These are phyloP conservation scores for Acronicta psi DNA, from an alignment of 2,888 invertebrate species.

Conservation along the genomic window DNA sequence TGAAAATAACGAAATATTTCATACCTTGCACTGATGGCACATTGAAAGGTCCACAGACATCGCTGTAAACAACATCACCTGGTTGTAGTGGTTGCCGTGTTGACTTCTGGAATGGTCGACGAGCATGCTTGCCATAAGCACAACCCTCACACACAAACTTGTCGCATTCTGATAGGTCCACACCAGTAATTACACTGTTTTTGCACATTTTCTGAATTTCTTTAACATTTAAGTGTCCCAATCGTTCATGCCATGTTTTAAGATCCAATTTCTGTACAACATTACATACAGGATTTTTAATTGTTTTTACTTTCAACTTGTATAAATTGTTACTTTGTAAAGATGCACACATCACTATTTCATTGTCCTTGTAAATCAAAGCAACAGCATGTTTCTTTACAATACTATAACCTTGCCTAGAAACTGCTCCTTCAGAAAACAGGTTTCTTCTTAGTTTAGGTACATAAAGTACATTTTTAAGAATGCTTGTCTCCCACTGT, in stretches of 20 bases:
- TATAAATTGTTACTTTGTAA: background rate
- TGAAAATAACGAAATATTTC: background rate
- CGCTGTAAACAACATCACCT: constrained; percentile 3
- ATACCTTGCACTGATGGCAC: background rate
- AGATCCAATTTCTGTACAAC: background rate
- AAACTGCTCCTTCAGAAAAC: background rate
- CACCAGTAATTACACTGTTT: constrained; percentile 10
- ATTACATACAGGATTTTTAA: background rate
- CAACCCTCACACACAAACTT: constrained; percentile 28
- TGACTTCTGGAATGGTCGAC: constrained; percentile 4
- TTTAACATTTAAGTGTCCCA: constrained; percentile 31
- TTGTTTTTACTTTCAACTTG: background rate
- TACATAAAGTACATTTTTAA: background rate
- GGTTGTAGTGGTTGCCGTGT: background rate
- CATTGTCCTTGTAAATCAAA: background rate
- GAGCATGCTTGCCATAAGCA: constrained; percentile 24
- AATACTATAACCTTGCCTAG: background rate
- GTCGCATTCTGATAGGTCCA: constrained; percentile 4
- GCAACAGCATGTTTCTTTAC: background rate
- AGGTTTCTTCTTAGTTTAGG: background rate
- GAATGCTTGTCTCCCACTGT: background rate
- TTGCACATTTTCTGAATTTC: constrained; percentile 28
- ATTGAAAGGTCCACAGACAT: background rate
- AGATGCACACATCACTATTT: background rate
- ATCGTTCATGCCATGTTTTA: constrained; percentile 36